Base-by-base conservation (phyloP, 2,888 invertebrate genomes). In the Tenthredo amoena region DNA sequence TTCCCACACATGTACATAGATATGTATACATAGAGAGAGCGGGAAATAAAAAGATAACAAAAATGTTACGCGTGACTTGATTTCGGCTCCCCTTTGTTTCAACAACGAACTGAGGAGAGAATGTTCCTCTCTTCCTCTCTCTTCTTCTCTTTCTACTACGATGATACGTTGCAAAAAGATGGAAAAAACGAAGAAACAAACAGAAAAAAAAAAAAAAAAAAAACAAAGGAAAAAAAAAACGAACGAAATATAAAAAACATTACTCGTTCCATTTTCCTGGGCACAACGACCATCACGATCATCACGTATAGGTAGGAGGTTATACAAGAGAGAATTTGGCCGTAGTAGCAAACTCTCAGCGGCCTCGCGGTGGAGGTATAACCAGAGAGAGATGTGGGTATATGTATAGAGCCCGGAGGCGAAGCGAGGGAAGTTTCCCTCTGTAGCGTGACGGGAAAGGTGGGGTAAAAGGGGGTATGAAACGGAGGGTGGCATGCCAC, bases 351-450 rank as follows among this genome's bases (percentile, higher is more conserved):
- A 87, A 87, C 86, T 87, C 86, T 86, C 87, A 71, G 86, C 65
- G 84, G 87, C 40, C 40, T 71, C 83, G 83, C 31, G 50, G 68
- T 43, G 5, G 83, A 68, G 21, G 34, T 43, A 31, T 26, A 81
- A 47, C 58, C 37, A 40, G 58, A 37, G 47, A 81, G 62, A 81
- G 87, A 85, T 62, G 26, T 26, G 31, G 77, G 82, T 79, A 47
- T 26, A 77, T n/a, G 34, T 55, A 65, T 55, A 55, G 65, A 47
- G 71, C 72, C 68, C 71, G 85, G 88, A 87, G 87, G 88, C 88
- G 89, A 88, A 90, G 89, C 90, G 89, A 89, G 90, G 90, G 90
- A 92, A 93, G 93, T 93, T 93, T 92, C 90, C 92, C 91, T 92
- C 89, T 92, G 91, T 90, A 93, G 92, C 93, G 91, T 93, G 92